These are phyloP conservation scores for Tachystola acroxantha DNA, from an alignment of 2,888 invertebrate species.

Conservation along the genomic window DNA sequence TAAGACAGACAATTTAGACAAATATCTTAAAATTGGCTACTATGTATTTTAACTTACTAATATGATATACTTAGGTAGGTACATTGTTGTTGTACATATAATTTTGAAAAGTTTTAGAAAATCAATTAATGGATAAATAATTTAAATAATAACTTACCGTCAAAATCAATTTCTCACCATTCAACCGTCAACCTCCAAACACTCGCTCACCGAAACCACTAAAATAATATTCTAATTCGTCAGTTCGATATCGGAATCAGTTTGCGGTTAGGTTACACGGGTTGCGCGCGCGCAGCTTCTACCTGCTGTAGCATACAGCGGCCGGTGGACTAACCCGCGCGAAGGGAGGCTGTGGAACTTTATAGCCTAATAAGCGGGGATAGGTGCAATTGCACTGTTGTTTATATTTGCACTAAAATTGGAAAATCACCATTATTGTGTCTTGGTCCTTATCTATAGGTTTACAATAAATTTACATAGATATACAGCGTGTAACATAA, in stretches of 20 bases:
- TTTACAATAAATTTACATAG: too few relatives aligned
- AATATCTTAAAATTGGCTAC: too few relatives aligned
- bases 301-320: not conserved
- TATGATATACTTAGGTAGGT: too few relatives aligned
- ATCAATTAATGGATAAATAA: not conserved
- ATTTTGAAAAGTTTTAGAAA: too few relatives aligned
- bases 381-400: constrained; percentile 11
- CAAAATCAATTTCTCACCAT: not conserved
- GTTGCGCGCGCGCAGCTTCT: constrained; percentile 18
- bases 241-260: too few relatives aligned
- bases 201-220: not conserved
- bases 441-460: too few relatives aligned
- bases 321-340: constrained; percentile 39
- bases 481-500: too few relatives aligned
- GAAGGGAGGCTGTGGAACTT: constrained; percentile 40
- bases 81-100: too few relatives aligned
- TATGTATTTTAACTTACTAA: too few relatives aligned
- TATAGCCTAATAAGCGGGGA: constrained; percentile 42
- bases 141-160: not conserved
- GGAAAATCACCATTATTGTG: not conserved
- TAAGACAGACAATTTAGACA: too few relatives aligned
- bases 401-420: constrained; percentile 1
- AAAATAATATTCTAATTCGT: not conserved
- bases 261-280: too few relatives aligned
- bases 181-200: not conserved